phyloP scores from a whole-genome alignment of 2,113 vertebrate species.

The Poecile atricapillus region DNA sequence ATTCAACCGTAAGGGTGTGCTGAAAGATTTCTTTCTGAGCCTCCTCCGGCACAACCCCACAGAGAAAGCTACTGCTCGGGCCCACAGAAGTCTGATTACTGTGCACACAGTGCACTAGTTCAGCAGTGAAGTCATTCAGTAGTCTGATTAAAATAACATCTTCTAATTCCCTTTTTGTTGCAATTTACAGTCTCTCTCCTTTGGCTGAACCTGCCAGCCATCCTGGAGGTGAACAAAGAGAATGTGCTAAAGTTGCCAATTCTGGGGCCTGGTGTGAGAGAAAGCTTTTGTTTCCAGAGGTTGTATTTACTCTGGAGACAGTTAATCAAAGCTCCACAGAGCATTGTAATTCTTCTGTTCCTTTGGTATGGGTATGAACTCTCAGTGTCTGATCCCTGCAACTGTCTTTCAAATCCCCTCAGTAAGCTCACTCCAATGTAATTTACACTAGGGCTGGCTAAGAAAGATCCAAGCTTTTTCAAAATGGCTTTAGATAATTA shows the following conservation, averaged over 20 bases:
- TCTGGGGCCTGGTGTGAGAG: slow-evolving; percentile 60
- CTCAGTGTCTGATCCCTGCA: not conserved
- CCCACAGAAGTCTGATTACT: slow-evolving; percentile 9
- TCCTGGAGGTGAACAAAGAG: slow-evolving; percentile 71
- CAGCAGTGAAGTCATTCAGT: slow-evolving; percentile 44
- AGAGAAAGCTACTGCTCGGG: not conserved
- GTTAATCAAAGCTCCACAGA: slow-evolving; percentile 60
- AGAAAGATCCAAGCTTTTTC: slow-evolving; percentile 1
- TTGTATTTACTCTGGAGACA: slow-evolving; percentile 67
- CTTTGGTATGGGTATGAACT: slow-evolving; percentile 9
- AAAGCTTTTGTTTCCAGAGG: slow-evolving; percentile 65
- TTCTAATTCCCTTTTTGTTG: slow-evolving; percentile 66
- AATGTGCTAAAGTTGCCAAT: slow-evolving; percentile 69
- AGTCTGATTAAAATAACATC: slow-evolving; percentile 68
- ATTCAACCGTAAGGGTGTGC: slow-evolving; percentile 21
- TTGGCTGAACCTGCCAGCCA: slow-evolving; percentile 71
- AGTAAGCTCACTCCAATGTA: slow-evolving; percentile 20
- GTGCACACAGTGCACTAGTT: not conserved
- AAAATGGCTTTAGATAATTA: slow-evolving; percentile 21
- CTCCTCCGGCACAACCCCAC: not conserved
- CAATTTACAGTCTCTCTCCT: slow-evolving; percentile 68
- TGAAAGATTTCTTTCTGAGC: slow-evolving; percentile 50
- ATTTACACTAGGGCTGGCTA: not conserved
- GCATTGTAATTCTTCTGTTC: slow-evolving; percentile 59
- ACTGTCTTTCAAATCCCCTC: slow-evolving; percentile 33